Evolutionary conservation across 1,140 invertebrate genomes (phyloP).

Genomic region (Drosophila mayri): DNA sequence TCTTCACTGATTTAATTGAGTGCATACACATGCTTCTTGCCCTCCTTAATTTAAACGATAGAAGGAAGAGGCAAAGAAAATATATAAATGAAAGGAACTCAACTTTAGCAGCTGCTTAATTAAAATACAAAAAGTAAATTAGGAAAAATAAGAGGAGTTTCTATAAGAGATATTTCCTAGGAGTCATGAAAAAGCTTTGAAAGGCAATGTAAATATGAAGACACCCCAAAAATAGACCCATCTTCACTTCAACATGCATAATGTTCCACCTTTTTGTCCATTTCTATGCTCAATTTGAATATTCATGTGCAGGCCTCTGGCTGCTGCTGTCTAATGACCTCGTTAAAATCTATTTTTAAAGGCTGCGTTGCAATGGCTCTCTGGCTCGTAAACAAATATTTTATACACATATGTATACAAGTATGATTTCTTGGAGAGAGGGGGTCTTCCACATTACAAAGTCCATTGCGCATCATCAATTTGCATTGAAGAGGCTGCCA

Average conservation of each 20-base stretch:
- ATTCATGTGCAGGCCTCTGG: slow-evolving; percentile 18
- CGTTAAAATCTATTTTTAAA: slow-evolving; percentile 78
- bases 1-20: slow-evolving; percentile 17
- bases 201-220: not conserved
- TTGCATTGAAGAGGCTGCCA: slow-evolving; percentile 41
- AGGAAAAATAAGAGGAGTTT: not conserved
- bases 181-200: not conserved
- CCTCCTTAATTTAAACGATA: slow-evolving; percentile 7
- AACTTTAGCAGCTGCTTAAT: slow-evolving; percentile 1
- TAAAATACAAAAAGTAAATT: slow-evolving; percentile 1
- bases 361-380: slow-evolving; percentile 43
- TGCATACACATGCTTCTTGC: not conserved
- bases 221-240: slow-evolving; percentile 19
- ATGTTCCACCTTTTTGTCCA: slow-evolving; percentile 18
- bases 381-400: slow-evolving; percentile 17
- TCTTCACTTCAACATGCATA: slow-evolving; percentile 29
- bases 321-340: slow-evolving; percentile 73
- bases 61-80: not conserved
- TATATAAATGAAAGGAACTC: not conserved
- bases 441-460: slow-evolving; percentile 66
- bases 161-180: not conserved
- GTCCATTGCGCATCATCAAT: slow-evolving; percentile 36
- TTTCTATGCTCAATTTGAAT: slow-evolving; percentile 49
- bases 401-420: slow-evolving; percentile 8
- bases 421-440: slow-evolving; percentile 48